Conservation (phyloP, 2,888 invertebrate genomes). For the Brachylomia viminalis region DNA sequence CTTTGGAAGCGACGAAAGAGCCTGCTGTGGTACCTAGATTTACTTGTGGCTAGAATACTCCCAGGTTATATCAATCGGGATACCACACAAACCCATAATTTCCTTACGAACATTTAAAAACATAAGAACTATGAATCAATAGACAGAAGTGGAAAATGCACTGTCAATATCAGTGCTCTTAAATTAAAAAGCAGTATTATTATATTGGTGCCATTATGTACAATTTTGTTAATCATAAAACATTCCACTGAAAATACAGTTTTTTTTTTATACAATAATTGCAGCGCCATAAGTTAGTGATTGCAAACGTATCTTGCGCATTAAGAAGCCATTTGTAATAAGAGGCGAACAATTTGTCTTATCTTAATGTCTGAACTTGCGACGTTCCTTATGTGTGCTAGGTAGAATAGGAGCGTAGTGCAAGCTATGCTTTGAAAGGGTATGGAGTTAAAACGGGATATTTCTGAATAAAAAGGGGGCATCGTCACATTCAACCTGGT, state of each 20-base stretch:
- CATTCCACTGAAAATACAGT: neutral
- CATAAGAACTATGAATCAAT: too few relatives aligned
- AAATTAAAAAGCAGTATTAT: neutral
- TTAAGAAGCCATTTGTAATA: constrained; percentile 86
- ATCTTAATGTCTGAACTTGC: constrained; percentile 85
- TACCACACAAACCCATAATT: neutral
- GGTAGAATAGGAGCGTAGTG: neutral
- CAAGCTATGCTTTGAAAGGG: constrained; percentile 17
- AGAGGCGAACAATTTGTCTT: constrained; percentile 81
- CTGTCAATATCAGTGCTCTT: neutral
- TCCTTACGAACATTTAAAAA: neutral
- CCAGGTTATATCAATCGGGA: neutral
- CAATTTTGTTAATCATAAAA: neutral
- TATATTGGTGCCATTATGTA: too few relatives aligned
- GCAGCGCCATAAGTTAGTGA: constrained; percentile 29
- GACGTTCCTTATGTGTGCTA: constrained; percentile 68
- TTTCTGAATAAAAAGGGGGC: neutral
- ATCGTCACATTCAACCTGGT: neutral
- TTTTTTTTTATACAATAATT: neutral
- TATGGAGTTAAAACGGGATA: neutral
- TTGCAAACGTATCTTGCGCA: constrained; percentile 76
- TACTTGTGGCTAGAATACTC: neutral
- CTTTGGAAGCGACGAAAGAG: neutral
- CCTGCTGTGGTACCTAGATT: neutral
- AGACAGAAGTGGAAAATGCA: neutral